Conservation (phyloP, 53 echinoderm and acorn worm genomes). For the Paelopatides confundens region DNA sequence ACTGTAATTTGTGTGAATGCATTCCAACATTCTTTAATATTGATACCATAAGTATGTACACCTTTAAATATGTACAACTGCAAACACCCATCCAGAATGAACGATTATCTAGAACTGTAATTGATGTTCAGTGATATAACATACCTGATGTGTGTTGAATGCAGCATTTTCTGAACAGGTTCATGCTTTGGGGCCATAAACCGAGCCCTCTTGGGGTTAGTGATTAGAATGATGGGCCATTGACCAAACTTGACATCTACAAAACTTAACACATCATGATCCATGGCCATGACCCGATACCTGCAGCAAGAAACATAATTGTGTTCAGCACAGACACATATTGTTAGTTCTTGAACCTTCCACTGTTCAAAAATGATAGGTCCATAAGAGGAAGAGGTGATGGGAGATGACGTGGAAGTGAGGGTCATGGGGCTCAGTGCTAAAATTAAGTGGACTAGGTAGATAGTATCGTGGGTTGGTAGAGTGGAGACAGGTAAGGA, state of each 20-base stretch:
- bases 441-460: too few species aligned
- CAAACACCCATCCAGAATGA: too few species aligned
- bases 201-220: slow-evolving; percentile 93
- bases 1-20: neutral
- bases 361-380: too few species aligned
- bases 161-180: slow-evolving; percentile 83
- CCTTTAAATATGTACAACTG: too few species aligned
- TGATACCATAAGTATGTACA: neutral
- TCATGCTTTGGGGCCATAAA: slow-evolving; percentile 88
- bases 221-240: slow-evolving; percentile 97
- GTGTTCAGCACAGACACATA: too few species aligned
- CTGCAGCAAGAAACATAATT: slow-evolving; percentile 44
- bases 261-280: slow-evolving; percentile 95
- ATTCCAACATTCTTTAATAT: neutral
- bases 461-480: too few species aligned
- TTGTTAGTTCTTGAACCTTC: too few species aligned
- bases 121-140: neutral
- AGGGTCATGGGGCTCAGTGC: too few species aligned
- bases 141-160: slow-evolving; percentile 96
- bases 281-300: slow-evolving; percentile 96
- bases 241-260: slow-evolving; percentile 84
- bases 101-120: too few species aligned
- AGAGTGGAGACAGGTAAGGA: too few species aligned
- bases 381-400: too few species aligned
- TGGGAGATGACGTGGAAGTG: too few species aligned